These are phyloP conservation scores for Tribolium madens DNA, from an alignment of 1,140 invertebrate species.

Conservation along the genomic window DNA sequence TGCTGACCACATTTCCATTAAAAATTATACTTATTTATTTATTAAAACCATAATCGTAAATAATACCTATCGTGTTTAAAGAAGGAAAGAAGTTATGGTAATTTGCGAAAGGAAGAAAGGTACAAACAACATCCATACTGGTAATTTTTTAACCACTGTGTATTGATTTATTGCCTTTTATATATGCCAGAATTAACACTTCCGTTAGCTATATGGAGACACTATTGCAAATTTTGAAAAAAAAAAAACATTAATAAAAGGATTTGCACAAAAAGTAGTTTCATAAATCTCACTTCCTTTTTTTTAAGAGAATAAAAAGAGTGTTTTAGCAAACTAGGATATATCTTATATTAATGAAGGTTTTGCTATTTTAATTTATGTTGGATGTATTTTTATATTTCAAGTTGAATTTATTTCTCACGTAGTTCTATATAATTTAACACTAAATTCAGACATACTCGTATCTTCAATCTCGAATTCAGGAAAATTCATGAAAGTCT, in stretches of 20 bases:
- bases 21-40: neutral
- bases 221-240: neutral
- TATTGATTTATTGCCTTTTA: neutral
- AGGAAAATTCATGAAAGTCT: too few species aligned
- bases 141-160: neutral
- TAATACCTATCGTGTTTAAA: neutral
- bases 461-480: too few species aligned
- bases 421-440: too few species aligned
- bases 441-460: too few species aligned
- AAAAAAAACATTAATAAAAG: neutral
- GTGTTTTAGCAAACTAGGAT: too few species aligned
- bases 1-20: neutral
- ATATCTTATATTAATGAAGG: too few species aligned
- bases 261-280: neutral
- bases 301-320: neutral
- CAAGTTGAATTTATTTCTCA: too few species aligned
- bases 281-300: neutral
- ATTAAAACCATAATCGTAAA: neutral
- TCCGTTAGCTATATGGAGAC: neutral
- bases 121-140: neutral
- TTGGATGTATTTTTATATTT: too few species aligned
- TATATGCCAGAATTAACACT: neutral
- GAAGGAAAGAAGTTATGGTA: neutral
- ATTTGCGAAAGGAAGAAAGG: neutral
- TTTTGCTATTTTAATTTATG: too few species aligned